Evolutionary conservation across 2,888 invertebrate genomes (phyloP), one percentile per base, ranked within the genome.

Genomic region (Phyllotreta cruciferae): DNA sequence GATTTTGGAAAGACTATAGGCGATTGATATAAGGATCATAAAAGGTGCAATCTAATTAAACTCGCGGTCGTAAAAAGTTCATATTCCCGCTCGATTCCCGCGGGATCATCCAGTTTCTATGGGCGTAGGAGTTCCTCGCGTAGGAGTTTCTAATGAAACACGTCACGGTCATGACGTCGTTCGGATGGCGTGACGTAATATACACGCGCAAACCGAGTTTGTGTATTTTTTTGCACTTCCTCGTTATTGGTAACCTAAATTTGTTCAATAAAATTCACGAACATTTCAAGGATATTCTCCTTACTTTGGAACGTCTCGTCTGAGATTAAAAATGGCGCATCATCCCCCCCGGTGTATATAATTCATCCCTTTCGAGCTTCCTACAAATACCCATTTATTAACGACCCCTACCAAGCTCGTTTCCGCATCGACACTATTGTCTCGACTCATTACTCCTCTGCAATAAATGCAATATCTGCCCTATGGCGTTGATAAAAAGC

Each of bases 361-460:
- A 47, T 47, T 24, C 24, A 24, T 24, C 24, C 24, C 24, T 24
- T 24, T 24, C 24, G 24, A 24, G 24, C 24, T 11, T 9, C 53
- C 38, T 39, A 11, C 34, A 49, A 34, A 49, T 49, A 10, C 49
- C 49, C 47, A 24, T 49, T 41, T 54, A 54, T 54, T 34, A 54
- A 54, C 39, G 41, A 24, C 24, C 24, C 24, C 24, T 4, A 4
- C 24, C 39, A 41, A 24, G 37, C 38, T 44, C 57, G 47, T 57
- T 57, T 58, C 57, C 50, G 45, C 57, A 38, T 50, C 50, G 50
- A 50, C 52, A 52, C 37, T 52, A 60, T 52, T 60, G 42, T 52
- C 44, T 60, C 58, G 11, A 14, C 39, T 60, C 58, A 44, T 52
- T 52, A 52, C 42, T 38, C 13, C 53, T n/a, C 42, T 11, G 14